Evolutionary conservation across 92 coral and sea anemone species (phyloP), one percentile per base, ranked within the genome.

Genomic region (Blastomussa wellsi): DNA sequence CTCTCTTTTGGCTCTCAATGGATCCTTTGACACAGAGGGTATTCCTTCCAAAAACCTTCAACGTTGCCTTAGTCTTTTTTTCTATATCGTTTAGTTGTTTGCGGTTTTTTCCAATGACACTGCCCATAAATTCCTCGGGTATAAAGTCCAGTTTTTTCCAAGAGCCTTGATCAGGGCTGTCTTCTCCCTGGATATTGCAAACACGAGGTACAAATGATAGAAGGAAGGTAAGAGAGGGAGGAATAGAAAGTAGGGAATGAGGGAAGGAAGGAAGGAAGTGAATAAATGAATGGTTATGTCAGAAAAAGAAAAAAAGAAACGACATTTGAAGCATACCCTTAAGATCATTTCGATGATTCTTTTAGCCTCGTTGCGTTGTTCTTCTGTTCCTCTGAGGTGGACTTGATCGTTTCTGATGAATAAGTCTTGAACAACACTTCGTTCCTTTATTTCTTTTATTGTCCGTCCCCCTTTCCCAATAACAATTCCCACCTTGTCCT

Each of bases 121-220:
- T 2, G 14, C 65, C 80, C 66, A 76, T 51, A 16, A 17, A 52
- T 16, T 51, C 22, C 35, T 76, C 12, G 41, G 80, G 67, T 76
- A 76, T 76, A 20, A 76, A 31, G 80, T 51, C 65, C 7, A 76
- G 26, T 51, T 76, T 49, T 26, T 66, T 64, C 89, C 85, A 74
- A 89, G 92, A 48, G 60, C 72, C 72, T 67, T 32, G 72, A 17
- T 31, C 39, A 32, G 72, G 72, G 72, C 38, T 67, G 24, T 75
- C 79, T 75, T 42, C 79, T 75, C 79, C 79, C 79, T 72, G 31
- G 29, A 8, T 74, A 20, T n/a, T 37, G 22, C 3, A 44, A 6
- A 8, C 7, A 44, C 22, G 64, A 22, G n/a, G 60, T 15, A 59
- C 31, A 11, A 19, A 62, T 10, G 35, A 9, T 10, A 8, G n/a